Base-by-base conservation (phyloP, 2,888 invertebrate species). In the Podotricha telesiphe region DNA sequence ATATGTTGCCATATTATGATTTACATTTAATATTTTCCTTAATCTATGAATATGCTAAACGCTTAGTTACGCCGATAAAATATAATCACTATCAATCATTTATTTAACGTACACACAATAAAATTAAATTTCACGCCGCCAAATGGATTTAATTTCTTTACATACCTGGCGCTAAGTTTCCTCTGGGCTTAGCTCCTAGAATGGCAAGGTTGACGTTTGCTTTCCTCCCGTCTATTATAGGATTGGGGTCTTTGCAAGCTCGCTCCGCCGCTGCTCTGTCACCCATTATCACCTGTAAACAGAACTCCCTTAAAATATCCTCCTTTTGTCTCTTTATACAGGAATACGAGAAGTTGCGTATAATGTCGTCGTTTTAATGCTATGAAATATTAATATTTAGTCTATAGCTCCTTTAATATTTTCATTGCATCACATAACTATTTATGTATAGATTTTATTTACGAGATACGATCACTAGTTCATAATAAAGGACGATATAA, bases 121-220 rank as follows among this genome's bases (percentile, higher is more conserved):
- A 19, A 19, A 17, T 8, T 17, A 37, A 15, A 37, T 37, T 56
- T 37, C 19, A 56, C 28, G 37, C 13, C 7, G 19, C 19, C 15
- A 19, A 56, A 40, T 42, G 8, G 0, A 28, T 17, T 62, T 34
- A 8, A 48, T 48, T 34, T 11, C 8, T 17, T 48, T 48, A 47
- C 62, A 48, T 73, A 96, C 96, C 96, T 89, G 96, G 94, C 87
- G 96, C 96, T 76, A 97, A 94, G 89, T 97, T 97, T 85, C 97
- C 97, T 89, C 98, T 94, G 62, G 99, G 99, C 91, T 99, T 99
- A 75, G 99, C 99, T 83, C 99, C 99, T 78, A 99, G 94, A 86
- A 99, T 99, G 76, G 99, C 99, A 80, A 99, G 94, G 93, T 99
- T 99, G 64, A 99, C 99, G 93, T 99, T 99, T 73, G 99, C 99